Evolutionary conservation across 2,113 vertebrate species (phyloP), one percentile per base, ranked within the genome.

Genomic region (Ovis canadensis): DNA sequence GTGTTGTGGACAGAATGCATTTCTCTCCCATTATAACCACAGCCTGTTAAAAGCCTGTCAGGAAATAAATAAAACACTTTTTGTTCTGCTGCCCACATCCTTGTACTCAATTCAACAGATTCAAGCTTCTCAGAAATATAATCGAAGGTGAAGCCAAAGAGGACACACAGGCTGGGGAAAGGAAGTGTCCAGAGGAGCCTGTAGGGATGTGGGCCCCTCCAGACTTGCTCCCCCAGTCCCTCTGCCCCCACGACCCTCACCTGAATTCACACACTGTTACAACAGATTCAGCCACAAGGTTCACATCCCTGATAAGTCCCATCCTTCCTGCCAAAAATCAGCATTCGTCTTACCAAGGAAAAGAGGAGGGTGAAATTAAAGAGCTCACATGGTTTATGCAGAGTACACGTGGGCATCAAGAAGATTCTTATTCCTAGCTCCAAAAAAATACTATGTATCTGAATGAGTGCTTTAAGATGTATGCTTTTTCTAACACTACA

Each of bases 11-110:
- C 88, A 97, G 98, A 98, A 96, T 87, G 55, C 85, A 96, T 97
- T 96, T 96, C 88, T 97, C 50, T 96, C 36, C 60, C 88, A 93
- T 96, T 95, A 57, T 64, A 97, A 94, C 88, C 90, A 93, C 55
- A 87, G 96, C 43, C 59, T 74, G 81, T 91, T 96, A 96, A 98
- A 97, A 96, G 88, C 57, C 92, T 94, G 88, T 95, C 95, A 95
- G 97, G 95, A 96, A 98, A 92, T 91, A 96, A 96, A 85, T 95
- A 96, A 88, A 96, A 94, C 88, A 91, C 78, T 94, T 88, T 96
- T 88, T 92, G 59, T 95, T 96, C 85, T 54, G 36, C 91, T 95
- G 86, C 95, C 95, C 59, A 92, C 95, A 90, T 82, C 90, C 94
- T 78, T 83, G 64, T 48, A 88, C 90, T 96, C 92, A 90, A 50